These are phyloP conservation scores for Thymelicus sylvestris DNA, from an alignment of 2,888 invertebrate genomes.

Conservation along the genomic window DNA sequence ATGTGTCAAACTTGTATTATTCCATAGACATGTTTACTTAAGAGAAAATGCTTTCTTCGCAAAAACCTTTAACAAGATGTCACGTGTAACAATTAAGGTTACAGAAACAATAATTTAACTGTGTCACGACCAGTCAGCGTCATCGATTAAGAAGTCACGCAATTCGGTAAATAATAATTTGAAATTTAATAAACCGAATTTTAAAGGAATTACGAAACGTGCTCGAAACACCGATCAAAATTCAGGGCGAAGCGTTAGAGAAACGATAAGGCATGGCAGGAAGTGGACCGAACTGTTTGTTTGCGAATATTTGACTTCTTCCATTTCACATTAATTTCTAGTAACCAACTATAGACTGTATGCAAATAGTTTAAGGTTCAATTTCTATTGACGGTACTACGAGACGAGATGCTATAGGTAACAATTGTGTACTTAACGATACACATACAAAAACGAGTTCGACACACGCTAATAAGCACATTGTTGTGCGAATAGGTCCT, in stretches of 20 bases:
- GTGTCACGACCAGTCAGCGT: slow-evolving; percentile 20
- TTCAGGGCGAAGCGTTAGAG: slow-evolving; percentile 49
- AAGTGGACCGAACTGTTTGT: slow-evolving; percentile 49
- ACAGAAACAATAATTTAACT: slow-evolving; percentile 21
- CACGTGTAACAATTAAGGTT: slow-evolving; percentile 21
- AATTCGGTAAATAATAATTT: slow-evolving; percentile 14
- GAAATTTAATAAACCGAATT: slow-evolving; percentile 20
- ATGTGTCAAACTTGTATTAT: background rate
- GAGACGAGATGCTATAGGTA: slow-evolving; percentile 21
- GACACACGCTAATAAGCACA: slow-evolving; percentile 45
- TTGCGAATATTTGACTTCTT: slow-evolving; percentile 49
- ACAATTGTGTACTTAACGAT: slow-evolving; percentile 10
- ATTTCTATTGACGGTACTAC: background rate
- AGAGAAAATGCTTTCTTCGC: background rate
- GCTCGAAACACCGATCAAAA: slow-evolving; percentile 43
- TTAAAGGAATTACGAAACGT: slow-evolving; percentile 42
- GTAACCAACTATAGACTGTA: slow-evolving; percentile 25
- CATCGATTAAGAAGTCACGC: slow-evolving; percentile 14
- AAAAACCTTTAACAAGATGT: background rate
- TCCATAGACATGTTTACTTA: background rate
- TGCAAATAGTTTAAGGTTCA: slow-evolving; percentile 12
- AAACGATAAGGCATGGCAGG: slow-evolving; percentile 64
- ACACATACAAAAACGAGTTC: slow-evolving; percentile 37
- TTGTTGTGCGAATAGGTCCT: slow-evolving; percentile 48
- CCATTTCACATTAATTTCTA: background rate